phyloP scores from a whole-genome alignment of 2,797 vertebrate genomes.

The Buphagus erythrorhynchus region DNA sequence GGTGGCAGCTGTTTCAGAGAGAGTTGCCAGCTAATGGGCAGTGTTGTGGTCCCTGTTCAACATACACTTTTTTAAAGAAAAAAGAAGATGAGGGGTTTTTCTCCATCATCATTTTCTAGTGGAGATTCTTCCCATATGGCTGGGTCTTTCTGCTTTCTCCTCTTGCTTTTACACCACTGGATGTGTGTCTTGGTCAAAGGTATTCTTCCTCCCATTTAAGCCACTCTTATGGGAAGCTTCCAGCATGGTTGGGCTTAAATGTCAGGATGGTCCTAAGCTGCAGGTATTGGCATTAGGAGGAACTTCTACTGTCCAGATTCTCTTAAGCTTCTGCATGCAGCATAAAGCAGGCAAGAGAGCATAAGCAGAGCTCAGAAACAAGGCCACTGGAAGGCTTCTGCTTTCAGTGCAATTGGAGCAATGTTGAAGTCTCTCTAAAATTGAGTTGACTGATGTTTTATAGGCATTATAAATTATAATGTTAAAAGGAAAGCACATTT shows the following conservation, averaged over 20 bases:
- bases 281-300: not conserved
- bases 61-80: not conserved
- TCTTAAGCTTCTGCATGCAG: not conserved
- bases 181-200: not conserved
- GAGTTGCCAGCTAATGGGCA: not conserved
- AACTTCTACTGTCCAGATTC: not conserved
- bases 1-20: not conserved
- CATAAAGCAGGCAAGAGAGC: not conserved
- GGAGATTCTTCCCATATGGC: accelerated
- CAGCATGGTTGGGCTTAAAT: not conserved
- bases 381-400: not conserved
- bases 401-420: not conserved
- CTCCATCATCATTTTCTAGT: not conserved
- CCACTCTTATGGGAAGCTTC: not conserved
- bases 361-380: not conserved
- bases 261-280: not conserved
- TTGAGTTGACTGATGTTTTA: not conserved
- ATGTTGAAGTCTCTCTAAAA: not conserved
- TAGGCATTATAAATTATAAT: not conserved
- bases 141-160: not conserved
- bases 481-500: not conserved
- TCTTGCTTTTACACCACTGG: not conserved
- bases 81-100: not conserved
- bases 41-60: not conserved
- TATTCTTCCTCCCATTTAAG: not conserved